These are phyloP conservation scores for Cecidostiba fungosa DNA, from an alignment of 2,888 invertebrate species.

Conservation along the genomic window DNA sequence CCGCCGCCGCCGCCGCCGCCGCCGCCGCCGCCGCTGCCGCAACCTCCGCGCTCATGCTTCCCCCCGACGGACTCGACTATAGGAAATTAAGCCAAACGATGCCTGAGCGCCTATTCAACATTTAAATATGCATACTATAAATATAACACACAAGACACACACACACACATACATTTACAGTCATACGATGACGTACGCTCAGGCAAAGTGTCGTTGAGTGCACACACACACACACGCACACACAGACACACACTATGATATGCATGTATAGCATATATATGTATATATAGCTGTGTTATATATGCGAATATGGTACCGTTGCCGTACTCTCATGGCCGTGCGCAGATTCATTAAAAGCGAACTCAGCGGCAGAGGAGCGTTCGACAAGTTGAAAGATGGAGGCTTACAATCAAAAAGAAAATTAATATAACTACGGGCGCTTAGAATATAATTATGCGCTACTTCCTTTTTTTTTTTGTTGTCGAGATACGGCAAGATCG, in stretches of 20 bases:
- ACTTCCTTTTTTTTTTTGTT: constrained; percentile 60
- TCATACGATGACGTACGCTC: constrained; percentile 3
- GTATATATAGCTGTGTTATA: constrained; percentile 50
- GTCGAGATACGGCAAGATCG: constrained; percentile 39
- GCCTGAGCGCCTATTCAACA: constrained; percentile 63
- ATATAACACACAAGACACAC: neutral
- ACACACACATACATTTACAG: neutral
- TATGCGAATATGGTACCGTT: constrained; percentile 28
- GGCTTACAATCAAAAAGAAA: constrained; percentile 65
- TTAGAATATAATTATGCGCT: constrained; percentile 38
- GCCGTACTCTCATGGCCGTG: neutral
- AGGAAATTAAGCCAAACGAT: constrained; percentile 57
- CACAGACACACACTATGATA: constrained; percentile 16
- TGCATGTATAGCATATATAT: constrained; percentile 50
- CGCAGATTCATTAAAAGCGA: neutral
- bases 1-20: neutral
- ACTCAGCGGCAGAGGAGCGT: neutral
- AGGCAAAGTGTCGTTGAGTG: neutral
- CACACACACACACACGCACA: constrained; percentile 12
- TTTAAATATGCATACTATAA: constrained; percentile 21
- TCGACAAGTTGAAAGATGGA: constrained; percentile 41
- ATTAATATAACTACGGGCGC: constrained; percentile 50
- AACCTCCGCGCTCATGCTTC: constrained; percentile 40
- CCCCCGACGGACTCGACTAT: constrained; percentile 59
- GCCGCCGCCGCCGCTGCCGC: neutral